These are phyloP conservation scores for Onchidella celtica DNA, from an alignment of 2,888 invertebrate genomes.

Conservation along the genomic window DNA sequence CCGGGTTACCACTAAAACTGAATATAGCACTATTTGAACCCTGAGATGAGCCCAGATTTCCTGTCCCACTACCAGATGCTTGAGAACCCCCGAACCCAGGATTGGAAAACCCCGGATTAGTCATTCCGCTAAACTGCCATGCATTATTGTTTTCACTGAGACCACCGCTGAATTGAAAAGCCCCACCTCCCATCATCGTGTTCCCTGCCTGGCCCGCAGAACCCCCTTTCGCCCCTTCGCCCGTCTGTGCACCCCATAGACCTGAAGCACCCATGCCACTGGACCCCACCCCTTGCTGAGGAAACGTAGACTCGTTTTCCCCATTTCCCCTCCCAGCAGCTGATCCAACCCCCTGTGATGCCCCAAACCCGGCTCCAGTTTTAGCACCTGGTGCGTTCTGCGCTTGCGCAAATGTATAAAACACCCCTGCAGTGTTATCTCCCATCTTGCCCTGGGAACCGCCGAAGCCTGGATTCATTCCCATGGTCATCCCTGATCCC, in stretches of 20 bases:
- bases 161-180: background rate
- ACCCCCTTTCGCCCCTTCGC: background rate
- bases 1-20: constrained; percentile 1
- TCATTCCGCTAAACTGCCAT: constrained; percentile 32
- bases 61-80: background rate
- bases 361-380: constrained; percentile 9
- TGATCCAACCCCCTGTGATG: background rate
- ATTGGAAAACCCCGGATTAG: constrained; percentile 25
- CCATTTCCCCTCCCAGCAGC: background rate
- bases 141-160: constrained; percentile 22
- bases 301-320: background rate
- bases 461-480: constrained; percentile 21
- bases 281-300: constrained; percentile 1
- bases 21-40: background rate
- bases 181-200: background rate
- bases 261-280: background rate
- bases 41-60: background rate
- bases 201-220: background rate
- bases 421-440: constrained; percentile 11
- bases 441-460: constrained; percentile 17
- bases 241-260: background rate
- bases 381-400: background rate
- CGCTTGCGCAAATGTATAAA: constrained; percentile 18
- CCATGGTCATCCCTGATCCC: background rate
- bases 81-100: constrained; percentile 32